phyloP scores from a whole-genome alignment of 1,140 invertebrate species.

The Drosophila kurseongensis region DNA sequence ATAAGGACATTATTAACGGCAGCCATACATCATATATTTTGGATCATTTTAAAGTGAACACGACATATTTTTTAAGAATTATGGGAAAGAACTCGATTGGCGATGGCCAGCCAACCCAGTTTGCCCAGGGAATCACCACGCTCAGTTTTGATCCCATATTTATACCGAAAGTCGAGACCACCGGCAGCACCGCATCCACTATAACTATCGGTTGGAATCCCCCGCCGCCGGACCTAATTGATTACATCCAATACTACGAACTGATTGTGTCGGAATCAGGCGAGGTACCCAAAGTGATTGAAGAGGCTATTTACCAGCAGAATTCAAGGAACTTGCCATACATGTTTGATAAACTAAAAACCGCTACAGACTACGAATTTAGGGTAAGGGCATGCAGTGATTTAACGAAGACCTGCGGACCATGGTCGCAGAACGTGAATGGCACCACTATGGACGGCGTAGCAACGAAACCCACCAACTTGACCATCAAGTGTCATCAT shows the following conservation, averaged over 20 bases:
- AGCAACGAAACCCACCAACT: constrained; percentile 86
- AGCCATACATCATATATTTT: constrained; percentile 88
- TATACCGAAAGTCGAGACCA: constrained; percentile 90
- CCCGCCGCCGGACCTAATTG: constrained; percentile 88
- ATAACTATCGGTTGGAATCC: constrained; percentile 91
- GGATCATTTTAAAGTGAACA: constrained; percentile 87
- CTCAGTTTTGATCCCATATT: constrained; percentile 90
- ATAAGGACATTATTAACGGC: constrained; percentile 86
- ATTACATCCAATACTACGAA: constrained; percentile 91
- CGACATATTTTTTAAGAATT: constrained; percentile 87
- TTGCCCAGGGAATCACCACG: constrained; percentile 86
- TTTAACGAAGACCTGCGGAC: constrained; percentile 90
- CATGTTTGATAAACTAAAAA: constrained; percentile 91
- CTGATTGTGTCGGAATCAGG: constrained; percentile 88
- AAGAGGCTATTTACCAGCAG: constrained; percentile 88
- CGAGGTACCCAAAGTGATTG: constrained; percentile 85
- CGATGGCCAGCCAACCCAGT: constrained; percentile 84
- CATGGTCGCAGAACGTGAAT: constrained; percentile 90
- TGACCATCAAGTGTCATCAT: constrained; percentile 88
- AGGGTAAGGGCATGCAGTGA: constrained; percentile 91
- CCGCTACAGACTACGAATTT: constrained; percentile 91
- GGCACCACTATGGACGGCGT: constrained; percentile 92
- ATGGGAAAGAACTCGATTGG: constrained; percentile 86
- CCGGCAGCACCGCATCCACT: constrained; percentile 90
- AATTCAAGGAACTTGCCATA: constrained; percentile 88